These are phyloP conservation scores for Lutjanus campechanus DNA, from an alignment of 2,797 vertebrate species.

Conservation along the genomic window DNA sequence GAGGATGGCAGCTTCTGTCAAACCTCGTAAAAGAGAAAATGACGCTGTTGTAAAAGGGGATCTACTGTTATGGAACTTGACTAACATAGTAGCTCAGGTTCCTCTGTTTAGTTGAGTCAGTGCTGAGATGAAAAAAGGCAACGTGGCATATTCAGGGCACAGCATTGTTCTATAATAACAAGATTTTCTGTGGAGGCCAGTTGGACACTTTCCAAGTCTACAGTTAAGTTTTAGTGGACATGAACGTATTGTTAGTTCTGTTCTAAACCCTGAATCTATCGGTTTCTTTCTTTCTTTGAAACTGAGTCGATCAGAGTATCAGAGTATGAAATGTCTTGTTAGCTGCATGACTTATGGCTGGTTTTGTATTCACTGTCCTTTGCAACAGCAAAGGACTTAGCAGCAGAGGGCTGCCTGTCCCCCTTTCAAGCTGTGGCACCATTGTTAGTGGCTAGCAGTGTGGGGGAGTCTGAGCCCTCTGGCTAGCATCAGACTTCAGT, in stretches of 20 bases:
- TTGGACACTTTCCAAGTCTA: background rate
- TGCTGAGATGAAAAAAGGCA: constrained; percentile 11
- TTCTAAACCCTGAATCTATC: background rate
- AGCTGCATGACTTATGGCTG: too few relatives aligned
- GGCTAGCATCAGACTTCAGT: too few relatives aligned
- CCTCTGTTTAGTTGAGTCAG: constrained; percentile 26
- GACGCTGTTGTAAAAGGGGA: constrained; percentile 11
- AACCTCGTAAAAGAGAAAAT: constrained; percentile 30
- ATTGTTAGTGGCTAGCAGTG: too few relatives aligned
- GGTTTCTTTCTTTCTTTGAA: too few relatives aligned
- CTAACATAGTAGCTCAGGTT: constrained; percentile 31
- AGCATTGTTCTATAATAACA: background rate
- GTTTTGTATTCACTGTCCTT: too few relatives aligned
- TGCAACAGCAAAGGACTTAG: too few relatives aligned
- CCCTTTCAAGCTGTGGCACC: too few relatives aligned
- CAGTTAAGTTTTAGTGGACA: background rate
- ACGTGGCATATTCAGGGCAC: constrained; percentile 24
- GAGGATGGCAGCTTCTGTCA: constrained; percentile 46
- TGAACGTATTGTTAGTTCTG: background rate
- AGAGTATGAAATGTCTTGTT: too few relatives aligned
- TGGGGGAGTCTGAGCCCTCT: too few relatives aligned
- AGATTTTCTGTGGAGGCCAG: background rate
- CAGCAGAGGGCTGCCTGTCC: too few relatives aligned
- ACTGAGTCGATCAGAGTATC: too few relatives aligned
- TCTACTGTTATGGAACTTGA: constrained; percentile 19